phyloP scores from a whole-genome alignment of 2,113 vertebrate genomes.

The Pongo abelii region DNA sequence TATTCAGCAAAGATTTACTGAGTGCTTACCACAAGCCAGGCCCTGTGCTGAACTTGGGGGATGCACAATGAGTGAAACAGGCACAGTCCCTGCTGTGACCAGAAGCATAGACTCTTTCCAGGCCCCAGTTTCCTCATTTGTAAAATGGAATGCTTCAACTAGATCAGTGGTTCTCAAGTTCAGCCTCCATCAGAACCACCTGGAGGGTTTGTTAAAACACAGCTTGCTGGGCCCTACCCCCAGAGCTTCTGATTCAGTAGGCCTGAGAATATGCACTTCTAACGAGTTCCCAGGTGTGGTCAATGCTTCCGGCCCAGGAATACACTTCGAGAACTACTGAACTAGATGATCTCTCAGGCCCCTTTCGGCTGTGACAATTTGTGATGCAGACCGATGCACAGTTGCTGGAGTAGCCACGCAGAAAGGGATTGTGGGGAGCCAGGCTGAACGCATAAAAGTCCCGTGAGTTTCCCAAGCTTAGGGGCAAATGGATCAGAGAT shows the following conservation, averaged over 20 bases:
- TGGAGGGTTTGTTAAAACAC: not conserved
- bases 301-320: not conserved
- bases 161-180: not conserved
- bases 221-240: not conserved
- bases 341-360: not conserved
- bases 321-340: not conserved
- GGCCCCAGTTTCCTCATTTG: not conserved
- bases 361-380: not conserved
- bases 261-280: not conserved
- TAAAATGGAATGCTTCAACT: not conserved
- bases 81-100: not conserved
- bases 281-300: not conserved
- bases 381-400: not conserved
- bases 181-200: not conserved
- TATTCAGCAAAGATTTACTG: not conserved
- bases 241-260: not conserved
- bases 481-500: constrained; percentile 79
- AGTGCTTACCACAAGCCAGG: not conserved
- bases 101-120: not conserved
- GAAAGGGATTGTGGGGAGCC: constrained; percentile 10
- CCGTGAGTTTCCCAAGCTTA: constrained; percentile 7
- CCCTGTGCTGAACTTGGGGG: not conserved
- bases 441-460: not conserved
- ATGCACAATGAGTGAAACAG: not conserved
- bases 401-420: not conserved